These are phyloP conservation scores for Conchocele bisecta DNA, from an alignment of 2,888 invertebrate species.

Conservation along the genomic window DNA sequence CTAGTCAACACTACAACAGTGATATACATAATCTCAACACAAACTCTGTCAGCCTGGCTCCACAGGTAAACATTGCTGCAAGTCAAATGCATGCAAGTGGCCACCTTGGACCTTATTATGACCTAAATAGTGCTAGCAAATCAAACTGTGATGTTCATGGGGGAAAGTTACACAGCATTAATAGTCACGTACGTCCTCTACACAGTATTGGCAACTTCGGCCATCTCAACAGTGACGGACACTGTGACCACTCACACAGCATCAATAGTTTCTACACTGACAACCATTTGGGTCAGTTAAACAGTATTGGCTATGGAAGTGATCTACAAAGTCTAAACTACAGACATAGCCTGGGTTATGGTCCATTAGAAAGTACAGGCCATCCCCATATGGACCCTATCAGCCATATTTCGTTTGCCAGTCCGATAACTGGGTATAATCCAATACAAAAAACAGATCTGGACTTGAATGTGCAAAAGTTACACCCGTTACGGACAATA, in stretches of 20 bases:
- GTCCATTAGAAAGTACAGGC: too few relatives aligned
- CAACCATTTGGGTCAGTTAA: slow-evolving; percentile 6
- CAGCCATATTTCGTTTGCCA: neutral
- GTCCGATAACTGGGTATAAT: neutral
- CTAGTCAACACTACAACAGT: slow-evolving; percentile 55
- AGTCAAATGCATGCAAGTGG: neutral
- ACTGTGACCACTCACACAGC: slow-evolving; percentile 30
- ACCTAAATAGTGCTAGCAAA: slow-evolving; percentile 44
- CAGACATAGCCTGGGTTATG: too few relatives aligned
- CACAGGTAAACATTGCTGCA: slow-evolving; percentile 8
- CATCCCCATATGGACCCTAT: slow-evolving; percentile 10
- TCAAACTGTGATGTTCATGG: slow-evolving; percentile 56
- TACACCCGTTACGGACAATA: neutral
- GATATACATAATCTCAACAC: slow-evolving; percentile 41
- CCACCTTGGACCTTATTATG: slow-evolving; percentile 15
- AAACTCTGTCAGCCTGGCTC: slow-evolving; percentile 1
- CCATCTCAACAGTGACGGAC: slow-evolving; percentile 19
- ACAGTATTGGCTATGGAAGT: slow-evolving; percentile 59
- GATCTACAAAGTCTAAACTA: slow-evolving; percentile 33
- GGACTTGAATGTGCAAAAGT: neutral
- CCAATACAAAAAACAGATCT: slow-evolving; percentile 6
- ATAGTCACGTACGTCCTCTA: slow-evolving; percentile 50
- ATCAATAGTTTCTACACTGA: slow-evolving; percentile 20
- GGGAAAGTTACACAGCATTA: slow-evolving; percentile 51
- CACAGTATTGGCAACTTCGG: slow-evolving; percentile 43